Conservation (phyloP, 2,113 vertebrate genomes). For the Alexandromys fortis region DNA sequence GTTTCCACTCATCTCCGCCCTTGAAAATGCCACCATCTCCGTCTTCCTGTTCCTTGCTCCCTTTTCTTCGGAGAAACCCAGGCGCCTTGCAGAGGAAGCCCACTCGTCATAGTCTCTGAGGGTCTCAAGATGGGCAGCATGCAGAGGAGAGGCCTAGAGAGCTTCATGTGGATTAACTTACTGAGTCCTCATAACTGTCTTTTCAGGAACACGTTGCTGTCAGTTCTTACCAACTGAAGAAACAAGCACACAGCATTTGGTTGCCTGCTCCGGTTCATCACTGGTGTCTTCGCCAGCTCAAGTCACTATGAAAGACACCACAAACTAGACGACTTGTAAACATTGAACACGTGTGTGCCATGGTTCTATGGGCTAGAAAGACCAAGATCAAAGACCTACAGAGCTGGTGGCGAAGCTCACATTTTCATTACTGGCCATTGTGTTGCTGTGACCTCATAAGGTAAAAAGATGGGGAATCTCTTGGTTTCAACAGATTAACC, state of each 20-base stretch:
- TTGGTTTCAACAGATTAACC: not conserved
- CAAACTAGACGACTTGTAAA: not conserved
- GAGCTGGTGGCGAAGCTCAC: not conserved
- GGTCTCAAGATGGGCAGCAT: not conserved
- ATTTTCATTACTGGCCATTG: not conserved
- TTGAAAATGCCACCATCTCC: conserved; percentile 46
- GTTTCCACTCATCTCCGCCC: conserved; percentile 67
- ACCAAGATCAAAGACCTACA: not conserved
- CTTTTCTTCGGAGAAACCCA: conserved; percentile 22
- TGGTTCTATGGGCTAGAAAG: not conserved
- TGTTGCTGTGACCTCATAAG: not conserved
- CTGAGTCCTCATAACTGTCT: not conserved
- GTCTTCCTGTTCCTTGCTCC: not conserved
- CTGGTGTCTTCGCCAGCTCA: not conserved
- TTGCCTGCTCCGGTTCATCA: not conserved
- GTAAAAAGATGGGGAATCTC: not conserved
- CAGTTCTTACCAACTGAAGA: not conserved
- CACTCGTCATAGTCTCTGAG: not conserved
- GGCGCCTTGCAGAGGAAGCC: not conserved
- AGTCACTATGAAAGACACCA: not conserved
- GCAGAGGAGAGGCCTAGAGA: not conserved
- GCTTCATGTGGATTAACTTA: not conserved
- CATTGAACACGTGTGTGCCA: not conserved
- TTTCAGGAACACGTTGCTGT: not conserved
- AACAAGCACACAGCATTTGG: not conserved